Conservation (phyloP, 2,888 invertebrate species). For the Ethmia dodecea region DNA sequence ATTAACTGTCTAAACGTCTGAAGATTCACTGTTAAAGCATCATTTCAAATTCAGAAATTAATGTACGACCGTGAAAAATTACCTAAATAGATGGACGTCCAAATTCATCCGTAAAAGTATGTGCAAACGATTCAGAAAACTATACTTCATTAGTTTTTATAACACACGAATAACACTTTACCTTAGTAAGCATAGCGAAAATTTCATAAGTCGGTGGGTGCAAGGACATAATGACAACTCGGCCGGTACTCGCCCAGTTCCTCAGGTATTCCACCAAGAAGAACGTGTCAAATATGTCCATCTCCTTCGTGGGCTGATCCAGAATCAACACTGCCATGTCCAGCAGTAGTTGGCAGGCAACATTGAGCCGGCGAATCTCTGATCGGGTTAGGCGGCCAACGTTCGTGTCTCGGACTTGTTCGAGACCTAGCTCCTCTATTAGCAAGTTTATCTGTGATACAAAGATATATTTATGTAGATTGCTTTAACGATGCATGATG, state of each 20-base stretch:
- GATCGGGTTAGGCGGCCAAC: conserved; percentile 92
- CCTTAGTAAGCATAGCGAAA: conserved; percentile 93
- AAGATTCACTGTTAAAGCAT: too few species aligned
- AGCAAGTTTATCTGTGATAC: conserved; percentile 86
- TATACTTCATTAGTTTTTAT: too few species aligned
- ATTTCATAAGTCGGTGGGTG: conserved; percentile 98
- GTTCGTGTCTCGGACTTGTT: conserved; percentile 91
- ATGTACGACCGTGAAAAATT: too few species aligned
- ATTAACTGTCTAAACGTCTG: too few species aligned
- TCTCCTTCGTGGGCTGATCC: conserved; percentile 91
- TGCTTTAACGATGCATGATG: too few species aligned
- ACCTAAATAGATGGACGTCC: too few species aligned
- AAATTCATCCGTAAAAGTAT: too few species aligned
- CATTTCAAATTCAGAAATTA: too few species aligned
- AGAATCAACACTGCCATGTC: conserved; percentile 92
- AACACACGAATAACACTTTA: too few species aligned
- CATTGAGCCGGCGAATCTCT: conserved; percentile 90
- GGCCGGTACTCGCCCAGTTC: conserved; percentile 90
- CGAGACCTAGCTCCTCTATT: conserved; percentile 93
- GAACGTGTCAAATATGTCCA: conserved; percentile 97
- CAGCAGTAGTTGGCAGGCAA: conserved; percentile 92
- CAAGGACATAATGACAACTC: conserved; percentile 92
- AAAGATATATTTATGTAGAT: too few species aligned
- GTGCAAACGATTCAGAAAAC: too few species aligned
- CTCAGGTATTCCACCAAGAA: conserved; percentile 95